These are phyloP conservation scores for Tympanoctomys barrerae DNA, from an alignment of 2,797 vertebrate species.

Conservation along the genomic window DNA sequence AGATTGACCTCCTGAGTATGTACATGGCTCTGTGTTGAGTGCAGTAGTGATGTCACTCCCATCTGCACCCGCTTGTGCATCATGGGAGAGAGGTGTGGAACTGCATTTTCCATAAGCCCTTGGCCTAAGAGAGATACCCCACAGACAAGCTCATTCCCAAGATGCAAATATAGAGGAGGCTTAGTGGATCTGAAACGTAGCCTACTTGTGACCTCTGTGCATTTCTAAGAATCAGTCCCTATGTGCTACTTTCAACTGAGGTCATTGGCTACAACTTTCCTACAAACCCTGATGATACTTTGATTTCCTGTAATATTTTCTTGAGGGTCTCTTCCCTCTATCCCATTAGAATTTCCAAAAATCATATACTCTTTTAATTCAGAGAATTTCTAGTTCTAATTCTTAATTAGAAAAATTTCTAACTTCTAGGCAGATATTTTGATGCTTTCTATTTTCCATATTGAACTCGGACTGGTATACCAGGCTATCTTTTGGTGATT, in stretches of 20 bases:
- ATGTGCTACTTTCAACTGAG: neutral
- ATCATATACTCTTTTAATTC: neutral
- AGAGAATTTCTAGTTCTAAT: neutral
- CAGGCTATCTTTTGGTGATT: neutral
- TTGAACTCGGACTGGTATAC: neutral
- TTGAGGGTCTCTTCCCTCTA: neutral
- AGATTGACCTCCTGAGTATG: neutral
- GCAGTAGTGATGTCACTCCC: neutral
- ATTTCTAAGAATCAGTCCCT: conserved; percentile 2
- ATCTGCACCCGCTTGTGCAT: neutral
- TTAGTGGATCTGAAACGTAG: neutral
- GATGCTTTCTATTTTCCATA: conserved; percentile 33
- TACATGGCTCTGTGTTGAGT: neutral
- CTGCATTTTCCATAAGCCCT: neutral
- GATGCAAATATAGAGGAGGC: neutral
- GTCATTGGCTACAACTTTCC: neutral
- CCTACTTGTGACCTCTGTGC: neutral
- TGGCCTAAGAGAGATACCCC: neutral
- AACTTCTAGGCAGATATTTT: neutral
- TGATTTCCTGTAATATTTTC: neutral
- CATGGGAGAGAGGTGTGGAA: neutral
- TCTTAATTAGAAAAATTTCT: neutral
- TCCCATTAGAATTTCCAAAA: conserved; percentile 41
- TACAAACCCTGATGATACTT: neutral
- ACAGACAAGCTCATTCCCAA: neutral